A percentile compares a stretch with the other conserved stretches of the same genome.
These are phyloP conservation scores for Sepioteuthis lessoniana DNA, from an alignment of 2,888 invertebrate genomes.

Conservation along the genomic window DNA sequence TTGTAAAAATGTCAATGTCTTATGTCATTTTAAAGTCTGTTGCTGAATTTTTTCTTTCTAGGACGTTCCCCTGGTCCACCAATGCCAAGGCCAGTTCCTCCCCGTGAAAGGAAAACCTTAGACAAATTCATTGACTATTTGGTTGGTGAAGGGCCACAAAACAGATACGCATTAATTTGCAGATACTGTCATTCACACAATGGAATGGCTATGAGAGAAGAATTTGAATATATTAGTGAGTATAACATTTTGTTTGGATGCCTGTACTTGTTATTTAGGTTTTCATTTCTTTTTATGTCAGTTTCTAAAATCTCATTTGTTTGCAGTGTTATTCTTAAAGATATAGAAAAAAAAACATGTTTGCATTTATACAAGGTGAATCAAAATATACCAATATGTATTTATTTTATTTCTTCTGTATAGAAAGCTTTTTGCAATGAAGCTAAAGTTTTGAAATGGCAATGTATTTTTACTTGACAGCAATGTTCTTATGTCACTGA, in stretches of 20 bases:
- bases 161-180: conserved; percentile 96
- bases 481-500: no score
- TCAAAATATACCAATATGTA: no score
- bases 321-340: no score
- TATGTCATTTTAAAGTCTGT: no score
- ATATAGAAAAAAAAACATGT: background rate
- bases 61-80: conserved; percentile 68
- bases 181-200: conserved; percentile 92
- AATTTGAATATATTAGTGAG: conserved; percentile 81
- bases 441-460: no score
- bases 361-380: no score
- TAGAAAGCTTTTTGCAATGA: no score
- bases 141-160: conserved; percentile 94
- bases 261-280: background rate
- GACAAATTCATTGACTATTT: conserved; percentile 95
- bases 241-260: conserved; percentile 34
- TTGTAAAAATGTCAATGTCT: no score
- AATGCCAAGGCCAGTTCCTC: conserved; percentile 81
- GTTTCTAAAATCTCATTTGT: no score
- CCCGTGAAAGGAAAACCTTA: conserved; percentile 84
- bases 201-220: conserved; percentile 87
- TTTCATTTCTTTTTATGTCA: background rate
- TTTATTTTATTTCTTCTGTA: no score
- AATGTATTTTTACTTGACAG: no score
- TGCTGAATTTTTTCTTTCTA: conserved; percentile 49